Evolutionary conservation across 1,140 invertebrate species (phyloP).

Genomic region (Marisa cornuarietis): DNA sequence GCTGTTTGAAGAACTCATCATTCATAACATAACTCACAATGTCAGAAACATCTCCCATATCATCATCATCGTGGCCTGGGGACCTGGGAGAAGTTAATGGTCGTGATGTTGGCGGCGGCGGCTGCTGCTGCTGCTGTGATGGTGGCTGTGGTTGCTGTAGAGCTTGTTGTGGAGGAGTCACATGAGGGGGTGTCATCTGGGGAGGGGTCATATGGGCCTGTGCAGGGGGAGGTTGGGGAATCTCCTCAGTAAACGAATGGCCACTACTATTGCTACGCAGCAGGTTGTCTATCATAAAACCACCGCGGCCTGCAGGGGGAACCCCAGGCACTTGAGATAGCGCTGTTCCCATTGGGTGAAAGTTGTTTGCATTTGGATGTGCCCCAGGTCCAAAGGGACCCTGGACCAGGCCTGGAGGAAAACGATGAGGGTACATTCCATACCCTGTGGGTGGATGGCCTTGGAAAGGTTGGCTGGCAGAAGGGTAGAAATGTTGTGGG

Average conservation of each 20-base stretch:
- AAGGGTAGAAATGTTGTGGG: neutral
- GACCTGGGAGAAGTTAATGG: neutral
- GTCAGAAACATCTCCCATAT: constrained; percentile 26
- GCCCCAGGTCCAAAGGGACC: constrained; percentile 12
- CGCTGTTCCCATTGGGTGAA: constrained; percentile 8
- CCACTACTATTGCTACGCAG: constrained; percentile 14
- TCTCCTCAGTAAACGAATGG: neutral
- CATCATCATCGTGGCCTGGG: constrained; percentile 17
- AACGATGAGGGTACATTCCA: constrained; percentile 21
- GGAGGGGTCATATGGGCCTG: neutral
- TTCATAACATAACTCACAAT: constrained; percentile 33
- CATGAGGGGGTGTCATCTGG: constrained; percentile 9
- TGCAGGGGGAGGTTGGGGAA: neutral
- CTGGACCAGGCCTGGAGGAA: constrained; percentile 15
- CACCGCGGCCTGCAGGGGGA: constrained; percentile 33
- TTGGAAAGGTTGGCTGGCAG: neutral
- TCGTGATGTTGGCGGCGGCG: neutral
- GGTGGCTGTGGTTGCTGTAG: neutral
- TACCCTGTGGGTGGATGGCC: neutral
- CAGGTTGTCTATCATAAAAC: constrained; percentile 50
- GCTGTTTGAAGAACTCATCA: constrained; percentile 35
- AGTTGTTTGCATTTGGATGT: neutral
- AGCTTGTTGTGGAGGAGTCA: neutral
- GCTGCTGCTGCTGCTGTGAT: neutral
- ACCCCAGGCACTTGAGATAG: constrained; percentile 20